These are phyloP conservation scores for Morinoia aosen DNA, from an alignment of 2,888 invertebrate species.

Conservation along the genomic window DNA sequence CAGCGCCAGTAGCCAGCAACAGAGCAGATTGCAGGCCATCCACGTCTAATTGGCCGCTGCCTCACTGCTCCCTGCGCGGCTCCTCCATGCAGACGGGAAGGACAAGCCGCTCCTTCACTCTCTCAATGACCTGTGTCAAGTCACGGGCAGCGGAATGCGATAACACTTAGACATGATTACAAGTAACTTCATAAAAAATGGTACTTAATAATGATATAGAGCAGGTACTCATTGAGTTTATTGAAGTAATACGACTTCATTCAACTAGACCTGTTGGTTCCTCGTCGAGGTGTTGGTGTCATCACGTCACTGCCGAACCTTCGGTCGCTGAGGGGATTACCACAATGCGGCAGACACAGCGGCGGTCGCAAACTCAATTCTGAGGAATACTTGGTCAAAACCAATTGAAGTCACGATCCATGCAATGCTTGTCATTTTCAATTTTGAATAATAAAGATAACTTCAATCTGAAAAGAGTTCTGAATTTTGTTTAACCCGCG, in stretches of 20 bases:
- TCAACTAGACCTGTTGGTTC: background rate
- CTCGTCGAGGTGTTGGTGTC: background rate
- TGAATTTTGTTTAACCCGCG: no score
- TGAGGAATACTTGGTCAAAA: no score
- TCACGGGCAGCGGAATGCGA: background rate
- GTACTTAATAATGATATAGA: background rate
- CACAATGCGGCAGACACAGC: no score
- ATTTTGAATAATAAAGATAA: no score
- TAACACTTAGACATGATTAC: background rate
- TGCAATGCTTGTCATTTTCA: no score
- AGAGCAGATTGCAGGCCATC: slow-evolving; percentile 49
- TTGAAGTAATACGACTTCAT: background rate
- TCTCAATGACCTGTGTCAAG: background rate
- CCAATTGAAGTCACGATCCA: no score
- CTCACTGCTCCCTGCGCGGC: background rate
- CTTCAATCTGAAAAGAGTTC: no score
- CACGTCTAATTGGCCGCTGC: slow-evolving; percentile 24
- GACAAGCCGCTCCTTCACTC: background rate
- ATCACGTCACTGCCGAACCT: background rate
- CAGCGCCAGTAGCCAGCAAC: background rate
- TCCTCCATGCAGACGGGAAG: background rate
- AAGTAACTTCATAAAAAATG: background rate
- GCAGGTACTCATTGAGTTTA: background rate
- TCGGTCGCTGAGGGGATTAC: no score
- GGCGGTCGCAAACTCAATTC: no score